phyloP scores from a whole-genome alignment of 1,140 invertebrate genomes.

The Caenorhabditis inopinata region DNA sequence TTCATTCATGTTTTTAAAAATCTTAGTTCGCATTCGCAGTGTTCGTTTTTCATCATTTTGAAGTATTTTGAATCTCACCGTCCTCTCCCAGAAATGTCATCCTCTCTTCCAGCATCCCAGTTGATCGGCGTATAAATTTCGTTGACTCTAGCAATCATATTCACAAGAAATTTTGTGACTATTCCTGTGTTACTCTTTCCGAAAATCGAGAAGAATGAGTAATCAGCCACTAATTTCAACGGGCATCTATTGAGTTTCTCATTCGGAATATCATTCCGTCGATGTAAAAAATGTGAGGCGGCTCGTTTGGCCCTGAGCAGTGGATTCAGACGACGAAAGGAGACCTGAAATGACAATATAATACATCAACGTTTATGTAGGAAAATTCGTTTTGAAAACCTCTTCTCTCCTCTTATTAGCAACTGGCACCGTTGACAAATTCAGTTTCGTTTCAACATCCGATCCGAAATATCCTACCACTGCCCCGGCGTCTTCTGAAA shows the following conservation, averaged over 20 bases:
- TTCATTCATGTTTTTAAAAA: too few species aligned
- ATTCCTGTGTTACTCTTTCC: constrained; percentile 36
- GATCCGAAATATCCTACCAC: constrained; percentile 15
- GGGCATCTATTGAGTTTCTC: constrained; percentile 40
- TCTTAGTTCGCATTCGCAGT: too few species aligned
- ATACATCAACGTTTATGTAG: too few species aligned
- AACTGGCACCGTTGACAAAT: neutral
- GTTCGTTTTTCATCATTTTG: too few species aligned
- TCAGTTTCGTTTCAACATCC: neutral
- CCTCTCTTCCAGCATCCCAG: constrained; percentile 37
- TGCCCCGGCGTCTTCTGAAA: neutral
- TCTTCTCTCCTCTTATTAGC: neutral
- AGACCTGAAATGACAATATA: neutral
- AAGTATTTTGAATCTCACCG: neutral
- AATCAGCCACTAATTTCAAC: constrained; percentile 47
- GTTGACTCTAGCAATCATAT: constrained; percentile 45
- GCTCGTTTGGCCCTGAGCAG: neutral
- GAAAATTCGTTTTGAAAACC: neutral
- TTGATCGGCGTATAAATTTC: constrained; percentile 34
- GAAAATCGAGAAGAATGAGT: constrained; percentile 39
- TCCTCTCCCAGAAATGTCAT: neutral
- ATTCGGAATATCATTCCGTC: neutral
- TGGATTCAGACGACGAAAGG: neutral
- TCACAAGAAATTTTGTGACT: constrained; percentile 34
- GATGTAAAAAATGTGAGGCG: neutral